phyloP scores from a whole-genome alignment of 2,113 vertebrate species.

The Stomatorhinus ivindoensis region DNA sequence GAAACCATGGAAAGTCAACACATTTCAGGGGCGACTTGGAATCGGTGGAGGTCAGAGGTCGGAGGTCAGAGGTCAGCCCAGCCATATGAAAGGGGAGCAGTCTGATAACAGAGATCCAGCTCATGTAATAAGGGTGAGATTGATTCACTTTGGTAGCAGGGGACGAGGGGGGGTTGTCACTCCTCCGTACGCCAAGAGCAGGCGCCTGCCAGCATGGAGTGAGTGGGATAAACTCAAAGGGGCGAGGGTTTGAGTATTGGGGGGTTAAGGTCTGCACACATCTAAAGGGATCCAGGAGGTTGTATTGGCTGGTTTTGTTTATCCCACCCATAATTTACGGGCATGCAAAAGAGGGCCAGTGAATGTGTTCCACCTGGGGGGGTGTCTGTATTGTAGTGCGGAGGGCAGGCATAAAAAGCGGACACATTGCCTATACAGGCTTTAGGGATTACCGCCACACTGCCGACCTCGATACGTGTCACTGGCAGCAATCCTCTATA shows the following conservation, averaged over 20 bases:
- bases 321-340: too few relatives aligned
- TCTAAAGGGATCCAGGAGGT: too few relatives aligned
- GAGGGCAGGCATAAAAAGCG: neutral
- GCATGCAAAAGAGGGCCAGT: neutral
- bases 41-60: constrained; percentile 43
- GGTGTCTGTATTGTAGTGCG: neutral
- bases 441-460: neutral
- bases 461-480: neutral
- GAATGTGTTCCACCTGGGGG: neutral
- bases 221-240: neutral
- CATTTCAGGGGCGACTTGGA: constrained; percentile 45
- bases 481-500: neutral
- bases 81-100: constrained; percentile 44
- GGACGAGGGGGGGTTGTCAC: constrained; percentile 24
- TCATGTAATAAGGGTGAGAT: constrained; percentile 41
- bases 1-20: constrained; percentile 45
- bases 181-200: constrained; percentile 20
- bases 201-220: neutral
- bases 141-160: constrained; percentile 29
- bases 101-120: constrained; percentile 54
- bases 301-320: too few relatives aligned
- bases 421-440: neutral
- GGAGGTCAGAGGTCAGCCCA: constrained; percentile 43
- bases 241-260: neutral
- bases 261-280: too few relatives aligned